phyloP scores from a whole-genome alignment of 2,888 invertebrate genomes.

The Cryptocephalus primarius region DNA sequence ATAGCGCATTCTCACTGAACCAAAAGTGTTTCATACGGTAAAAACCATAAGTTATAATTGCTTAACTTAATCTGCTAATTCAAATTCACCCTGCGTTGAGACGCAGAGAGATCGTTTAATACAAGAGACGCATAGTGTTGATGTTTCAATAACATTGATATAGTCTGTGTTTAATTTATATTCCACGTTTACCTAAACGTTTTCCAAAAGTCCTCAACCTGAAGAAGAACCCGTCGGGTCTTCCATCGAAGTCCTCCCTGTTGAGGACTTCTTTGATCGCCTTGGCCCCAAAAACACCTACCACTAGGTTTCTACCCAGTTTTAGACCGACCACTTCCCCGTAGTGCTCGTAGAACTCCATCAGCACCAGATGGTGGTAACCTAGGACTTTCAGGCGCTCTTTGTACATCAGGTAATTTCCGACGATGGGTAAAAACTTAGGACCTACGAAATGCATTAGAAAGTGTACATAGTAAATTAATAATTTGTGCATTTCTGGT shows the following conservation, averaged over 20 bases:
- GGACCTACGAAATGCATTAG: conserved; percentile 37
- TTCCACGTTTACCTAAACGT: conserved; percentile 44
- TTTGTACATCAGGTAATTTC: conserved; percentile 37
- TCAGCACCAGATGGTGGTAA: conserved; percentile 50
- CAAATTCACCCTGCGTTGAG: no score
- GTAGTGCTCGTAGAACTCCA: conserved; percentile 45
- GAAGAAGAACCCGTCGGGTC: conserved; percentile 62
- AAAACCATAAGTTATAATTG: no score
- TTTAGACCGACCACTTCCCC: conserved; percentile 58
- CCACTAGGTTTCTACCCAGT: conserved; percentile 48
- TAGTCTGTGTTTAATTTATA: no score
- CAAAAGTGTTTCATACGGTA: no score
- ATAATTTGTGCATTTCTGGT: no score
- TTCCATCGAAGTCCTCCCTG: conserved; percentile 54
- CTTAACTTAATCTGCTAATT: no score
- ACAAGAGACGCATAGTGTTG: no score
- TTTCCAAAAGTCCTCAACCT: conserved; percentile 55
- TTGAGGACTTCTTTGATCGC: conserved; percentile 50
- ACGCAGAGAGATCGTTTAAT: no score
- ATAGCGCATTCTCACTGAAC: no score
- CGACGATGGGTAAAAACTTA: conserved; percentile 43
- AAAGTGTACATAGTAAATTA: no score
- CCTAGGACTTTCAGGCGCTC: conserved; percentile 30
- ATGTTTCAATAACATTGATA: no score
- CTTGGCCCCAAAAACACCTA: conserved; percentile 51